Evolutionary conservation across 2,888 invertebrate genomes (phyloP), one percentile per base, ranked within the genome.

Genomic region (Pachydiplax longipennis): DNA sequence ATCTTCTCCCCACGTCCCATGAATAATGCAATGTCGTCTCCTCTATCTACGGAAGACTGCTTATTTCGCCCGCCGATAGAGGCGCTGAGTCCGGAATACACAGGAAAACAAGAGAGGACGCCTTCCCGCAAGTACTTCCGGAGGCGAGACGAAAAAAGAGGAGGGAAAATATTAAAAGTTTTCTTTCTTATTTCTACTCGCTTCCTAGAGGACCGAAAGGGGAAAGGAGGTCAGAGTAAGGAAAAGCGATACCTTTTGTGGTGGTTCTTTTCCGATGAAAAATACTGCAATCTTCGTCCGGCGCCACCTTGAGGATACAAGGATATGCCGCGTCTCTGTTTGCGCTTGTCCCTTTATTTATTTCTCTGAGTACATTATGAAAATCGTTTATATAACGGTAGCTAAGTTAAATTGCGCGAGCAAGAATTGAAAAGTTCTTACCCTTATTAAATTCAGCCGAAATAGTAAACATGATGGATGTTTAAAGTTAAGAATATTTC

Each of bases 1-100:
- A 61, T 87, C 25, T 87, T 61, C 83, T n/a, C 18, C 37, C 58
- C 83, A 31, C 83, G 83, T 13, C 10, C 87, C 58, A 87, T 87
- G 87, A 87, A 87, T 87, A 87, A 87, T 87, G 58, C 87, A 87
- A 87, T 87, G 87, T 22, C 83, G 22, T 82, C 48, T 48, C 25
- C 53, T 82, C n/a, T 82, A 61, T 87, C 87, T 58, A 58, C 87
- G 13, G 58, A 37, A 61, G 87, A 31, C 87, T 58, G 87, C 87
- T 35, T 87, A 22, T 35, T 31, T 37, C 58, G 18, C 25, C 22
- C 83, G 73, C 53, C 35, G 87, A 61, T n/a, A 53, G 83, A 87
- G 35, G 87, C 31, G 87, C 87, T 58, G 58, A 87, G 35, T 31
- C 48, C 61, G 22, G 83, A 31, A 83, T 53, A 35, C 83, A 58